Base-by-base conservation (phyloP, 2,797 vertebrate species). In the Falco biarmicus region DNA sequence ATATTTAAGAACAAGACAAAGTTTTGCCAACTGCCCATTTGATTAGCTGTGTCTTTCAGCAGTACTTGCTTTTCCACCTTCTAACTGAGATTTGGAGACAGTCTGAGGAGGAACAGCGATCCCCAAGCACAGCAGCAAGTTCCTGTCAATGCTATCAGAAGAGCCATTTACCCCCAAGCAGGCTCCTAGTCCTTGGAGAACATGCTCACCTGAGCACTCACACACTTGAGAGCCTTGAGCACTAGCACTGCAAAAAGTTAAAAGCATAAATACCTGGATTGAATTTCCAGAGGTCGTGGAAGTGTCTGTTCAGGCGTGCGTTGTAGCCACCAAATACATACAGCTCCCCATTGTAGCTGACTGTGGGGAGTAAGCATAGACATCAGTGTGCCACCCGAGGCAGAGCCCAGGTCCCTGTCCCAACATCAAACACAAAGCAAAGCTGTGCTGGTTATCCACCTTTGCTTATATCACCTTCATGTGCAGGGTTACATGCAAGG, bases 261-360 rank as follows among this genome's bases (percentile, higher is more conserved):
- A 59, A 92, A 34, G 56, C 22, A 54, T 14, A 97, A 84, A 98
- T 98, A 99, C 99, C 99, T 98, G 99, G 99, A 93, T 98, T 99
- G 97, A 99, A 99, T 97, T 99, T 99, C 99, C 99, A 99, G 76
- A 99, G 99, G 90, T 99, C 99, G 6, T 99, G 99, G 98, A 99
- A 99, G 97, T 99, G 99, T 75, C 98, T 98, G 97, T 99, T 99
- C 95, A 99, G 96, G 59, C 99, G 98, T n/a, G 99, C 99, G 8
- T 99, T 99, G 97, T 99, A 99, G 84, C 99, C 99, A 87, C 99
- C 99, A 95, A 99, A 99, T 85, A 99, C 99, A 90, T 99, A 99
- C 5, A 99, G 97, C 80, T 99, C 99, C 86, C 99, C 99, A 0
- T 99, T 99, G 97, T 99, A 99, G 81, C 99, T 98, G 98, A 99